phyloP scores from a whole-genome alignment of 2,113 vertebrate genomes.

The Acanthisitta chloris region DNA sequence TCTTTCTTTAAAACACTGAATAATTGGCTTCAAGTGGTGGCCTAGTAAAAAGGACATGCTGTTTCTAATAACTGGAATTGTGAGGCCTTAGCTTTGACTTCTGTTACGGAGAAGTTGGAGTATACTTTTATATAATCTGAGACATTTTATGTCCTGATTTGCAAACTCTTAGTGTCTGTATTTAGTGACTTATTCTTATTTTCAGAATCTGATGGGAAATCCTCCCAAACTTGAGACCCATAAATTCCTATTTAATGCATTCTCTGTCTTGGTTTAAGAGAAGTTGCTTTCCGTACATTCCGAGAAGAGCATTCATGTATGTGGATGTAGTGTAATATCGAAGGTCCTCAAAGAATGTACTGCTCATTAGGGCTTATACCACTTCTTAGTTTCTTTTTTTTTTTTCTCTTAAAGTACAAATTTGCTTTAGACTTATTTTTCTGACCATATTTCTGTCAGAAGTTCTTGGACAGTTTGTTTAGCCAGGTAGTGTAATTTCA shows the following conservation, averaged over 20 bases:
- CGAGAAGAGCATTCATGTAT: background rate
- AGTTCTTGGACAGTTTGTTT: slow-evolving; percentile 9
- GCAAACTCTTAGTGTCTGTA: slow-evolving; percentile 36
- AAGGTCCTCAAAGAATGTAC: slow-evolving; percentile 4
- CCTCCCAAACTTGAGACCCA: background rate
- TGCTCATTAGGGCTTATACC: background rate
- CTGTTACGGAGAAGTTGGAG: slow-evolving; percentile 67
- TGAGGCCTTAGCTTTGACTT: slow-evolving; percentile 81
- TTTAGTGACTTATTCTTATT: background rate
- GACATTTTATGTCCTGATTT: slow-evolving; percentile 47
- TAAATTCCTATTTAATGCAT: background rate
- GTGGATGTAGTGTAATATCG: background rate
- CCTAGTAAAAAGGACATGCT: background rate
- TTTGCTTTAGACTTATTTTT: background rate
- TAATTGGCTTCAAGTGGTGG: background rate
- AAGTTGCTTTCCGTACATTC: background rate
- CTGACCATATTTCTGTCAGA: background rate
- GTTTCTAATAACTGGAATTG: slow-evolving; percentile 70
- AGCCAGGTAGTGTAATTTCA: slow-evolving; percentile 8
- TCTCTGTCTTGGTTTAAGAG: background rate
- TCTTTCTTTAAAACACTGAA: background rate
- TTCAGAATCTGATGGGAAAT: slow-evolving; percentile 33
- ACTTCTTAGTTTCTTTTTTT: background rate
- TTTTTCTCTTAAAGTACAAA: background rate
- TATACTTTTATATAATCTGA: slow-evolving; percentile 44